Conservation (phyloP, 2,888 invertebrate species). For the Synanthedon formicaeformis region DNA sequence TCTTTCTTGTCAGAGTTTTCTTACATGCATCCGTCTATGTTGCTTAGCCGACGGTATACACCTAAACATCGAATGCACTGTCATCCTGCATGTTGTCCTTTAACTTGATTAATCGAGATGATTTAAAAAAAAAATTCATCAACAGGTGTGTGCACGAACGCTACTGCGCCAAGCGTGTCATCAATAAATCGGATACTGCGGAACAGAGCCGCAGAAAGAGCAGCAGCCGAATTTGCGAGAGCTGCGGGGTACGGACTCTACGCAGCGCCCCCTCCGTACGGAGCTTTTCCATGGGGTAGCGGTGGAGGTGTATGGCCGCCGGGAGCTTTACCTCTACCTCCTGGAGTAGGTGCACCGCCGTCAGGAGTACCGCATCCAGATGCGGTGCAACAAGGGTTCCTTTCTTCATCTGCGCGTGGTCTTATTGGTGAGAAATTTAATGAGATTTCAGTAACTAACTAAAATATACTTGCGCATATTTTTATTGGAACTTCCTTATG, state of each 20-base stretch:
- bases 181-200: conserved; percentile 96
- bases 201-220: conserved; percentile 95
- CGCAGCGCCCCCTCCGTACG: conserved; percentile 78
- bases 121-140: conserved; percentile 9
- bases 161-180: conserved; percentile 95
- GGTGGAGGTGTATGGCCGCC: conserved; percentile 68
- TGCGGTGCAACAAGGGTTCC: conserved; percentile 56
- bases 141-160: conserved; percentile 93
- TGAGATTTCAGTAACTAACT: not conserved
- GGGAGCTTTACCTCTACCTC: conserved; percentile 66
- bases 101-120: too few species aligned
- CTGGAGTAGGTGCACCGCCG: conserved; percentile 55
- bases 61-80: too few species aligned
- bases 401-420: conserved; percentile 12
- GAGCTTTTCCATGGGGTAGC: conserved; percentile 70
- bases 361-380: conserved; percentile 61
- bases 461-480: conserved; percentile 7
- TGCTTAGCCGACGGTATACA: too few species aligned
- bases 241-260: conserved; percentile 91
- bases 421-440: conserved; percentile 12
- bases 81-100: too few species aligned
- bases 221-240: conserved; percentile 94
- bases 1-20: too few species aligned
- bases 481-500: not conserved
- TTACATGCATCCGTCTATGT: too few species aligned